Evolutionary conservation across 2,113 vertebrate species (phyloP).

Genomic region (Limanda limanda): DNA sequence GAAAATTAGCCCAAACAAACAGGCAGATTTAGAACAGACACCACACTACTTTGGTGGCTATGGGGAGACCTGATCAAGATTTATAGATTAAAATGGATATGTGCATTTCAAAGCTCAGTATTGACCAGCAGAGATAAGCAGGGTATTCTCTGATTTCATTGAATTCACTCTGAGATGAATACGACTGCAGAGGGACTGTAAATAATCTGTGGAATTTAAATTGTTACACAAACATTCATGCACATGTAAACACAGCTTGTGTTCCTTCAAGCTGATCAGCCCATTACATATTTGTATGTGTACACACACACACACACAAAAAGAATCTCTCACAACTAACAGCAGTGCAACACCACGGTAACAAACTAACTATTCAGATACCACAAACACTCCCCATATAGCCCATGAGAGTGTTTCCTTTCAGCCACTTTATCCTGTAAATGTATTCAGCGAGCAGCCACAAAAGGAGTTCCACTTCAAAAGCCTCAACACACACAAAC

Average conservation of each 20-base stretch:
- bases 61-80: too few species aligned
- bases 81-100: too few species aligned
- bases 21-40: too few species aligned
- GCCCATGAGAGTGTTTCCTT: constrained; percentile 45
- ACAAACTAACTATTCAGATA: neutral
- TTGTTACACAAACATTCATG: neutral
- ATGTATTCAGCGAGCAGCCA: constrained; percentile 64
- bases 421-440: constrained; percentile 63
- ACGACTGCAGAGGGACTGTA: neutral
- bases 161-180: neutral
- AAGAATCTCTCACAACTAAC: neutral
- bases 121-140: too few species aligned
- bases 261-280: neutral
- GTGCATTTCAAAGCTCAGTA: too few species aligned
- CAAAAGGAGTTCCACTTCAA: constrained; percentile 60
- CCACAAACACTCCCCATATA: constrained; percentile 9
- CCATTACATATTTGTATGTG: neutral
- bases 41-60: too few species aligned
- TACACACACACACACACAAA: too few species aligned
- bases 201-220: neutral
- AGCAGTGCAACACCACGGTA: constrained; percentile 5
- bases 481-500: constrained; percentile 41
- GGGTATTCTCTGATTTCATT: neutral
- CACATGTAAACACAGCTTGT: neutral
- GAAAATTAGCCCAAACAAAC: too few species aligned